Evolutionary conservation across 2,797 vertebrate species (phyloP).

Genomic region (Australoheros facetus): DNA sequence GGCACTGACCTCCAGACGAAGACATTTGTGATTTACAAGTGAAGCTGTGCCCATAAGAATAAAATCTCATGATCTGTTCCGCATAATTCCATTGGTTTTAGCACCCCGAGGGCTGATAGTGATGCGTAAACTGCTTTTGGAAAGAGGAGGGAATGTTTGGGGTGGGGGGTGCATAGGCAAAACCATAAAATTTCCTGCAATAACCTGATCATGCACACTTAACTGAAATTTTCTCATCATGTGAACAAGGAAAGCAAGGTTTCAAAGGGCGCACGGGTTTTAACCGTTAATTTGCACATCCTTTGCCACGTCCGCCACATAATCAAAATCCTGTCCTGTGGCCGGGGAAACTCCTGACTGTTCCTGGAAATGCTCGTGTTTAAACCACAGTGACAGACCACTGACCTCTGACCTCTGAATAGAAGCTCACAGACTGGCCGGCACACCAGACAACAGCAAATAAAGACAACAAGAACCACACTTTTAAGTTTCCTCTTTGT

Average conservation of each 20-base stretch:
- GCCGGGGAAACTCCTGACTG: not conserved
- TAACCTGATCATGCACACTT: not conserved
- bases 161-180: not conserved
- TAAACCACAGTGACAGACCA: slow-evolving; percentile 33
- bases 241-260: not conserved
- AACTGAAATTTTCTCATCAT: not conserved
- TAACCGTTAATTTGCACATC: not conserved
- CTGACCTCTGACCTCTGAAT: slow-evolving; percentile 47
- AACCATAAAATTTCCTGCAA: not conserved
- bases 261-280: not conserved
- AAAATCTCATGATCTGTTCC: slow-evolving; percentile 20
- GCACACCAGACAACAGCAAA: slow-evolving; percentile 20
- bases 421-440: slow-evolving; percentile 23
- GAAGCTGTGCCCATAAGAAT: slow-evolving; percentile 3
- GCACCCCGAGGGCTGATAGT: not conserved
- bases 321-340: not conserved
- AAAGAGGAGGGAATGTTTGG: not conserved
- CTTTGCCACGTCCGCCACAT: not conserved
- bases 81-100: slow-evolving; percentile 18
- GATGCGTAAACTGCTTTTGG: slow-evolving; percentile 3
- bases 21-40: slow-evolving; percentile 12
- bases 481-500: slow-evolving; percentile 11
- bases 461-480: slow-evolving; percentile 12
- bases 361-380: slow-evolving; percentile 23
- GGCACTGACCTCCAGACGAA: not conserved